phyloP scores from a whole-genome alignment of 1,140 invertebrate genomes.

The Papilio xuthus region DNA sequence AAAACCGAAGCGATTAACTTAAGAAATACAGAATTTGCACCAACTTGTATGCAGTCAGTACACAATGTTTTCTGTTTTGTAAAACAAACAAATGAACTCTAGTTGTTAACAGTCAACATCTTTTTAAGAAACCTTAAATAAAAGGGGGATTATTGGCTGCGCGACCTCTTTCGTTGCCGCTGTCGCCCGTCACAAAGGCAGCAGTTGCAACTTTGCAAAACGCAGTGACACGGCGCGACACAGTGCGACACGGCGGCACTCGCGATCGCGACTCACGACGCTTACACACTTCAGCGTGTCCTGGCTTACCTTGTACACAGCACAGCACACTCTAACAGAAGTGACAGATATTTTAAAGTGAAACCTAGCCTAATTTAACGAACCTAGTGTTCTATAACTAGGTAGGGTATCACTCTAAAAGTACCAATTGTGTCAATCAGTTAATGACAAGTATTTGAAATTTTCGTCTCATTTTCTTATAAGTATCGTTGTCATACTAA shows the following conservation, averaged over 20 bases:
- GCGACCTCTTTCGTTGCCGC: not conserved
- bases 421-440: too few relatives aligned
- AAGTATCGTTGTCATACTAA: not conserved
- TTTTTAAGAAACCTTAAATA: not conserved
- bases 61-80: too few relatives aligned
- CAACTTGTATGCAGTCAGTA: too few relatives aligned
- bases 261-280: conserved; percentile 47
- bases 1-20: too few relatives aligned
- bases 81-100: too few relatives aligned
- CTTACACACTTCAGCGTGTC: conserved; percentile 54
- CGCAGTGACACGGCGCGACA: conserved; percentile 39
- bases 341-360: not conserved
- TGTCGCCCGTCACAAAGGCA: conserved; percentile 59
- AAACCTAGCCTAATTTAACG: not conserved
- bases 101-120: not conserved
- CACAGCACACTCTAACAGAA: not conserved
- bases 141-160: not conserved
- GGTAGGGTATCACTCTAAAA: not conserved
- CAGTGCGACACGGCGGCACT: not conserved
- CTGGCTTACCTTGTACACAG: conserved; percentile 26
- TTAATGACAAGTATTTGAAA: too few relatives aligned
- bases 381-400: not conserved
- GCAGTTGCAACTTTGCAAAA: conserved; percentile 56
- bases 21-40: too few relatives aligned
- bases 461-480: not conserved